These are phyloP conservation scores for Muscidifurax raptorellus DNA, from an alignment of 1,140 invertebrate species.

Conservation along the genomic window DNA sequence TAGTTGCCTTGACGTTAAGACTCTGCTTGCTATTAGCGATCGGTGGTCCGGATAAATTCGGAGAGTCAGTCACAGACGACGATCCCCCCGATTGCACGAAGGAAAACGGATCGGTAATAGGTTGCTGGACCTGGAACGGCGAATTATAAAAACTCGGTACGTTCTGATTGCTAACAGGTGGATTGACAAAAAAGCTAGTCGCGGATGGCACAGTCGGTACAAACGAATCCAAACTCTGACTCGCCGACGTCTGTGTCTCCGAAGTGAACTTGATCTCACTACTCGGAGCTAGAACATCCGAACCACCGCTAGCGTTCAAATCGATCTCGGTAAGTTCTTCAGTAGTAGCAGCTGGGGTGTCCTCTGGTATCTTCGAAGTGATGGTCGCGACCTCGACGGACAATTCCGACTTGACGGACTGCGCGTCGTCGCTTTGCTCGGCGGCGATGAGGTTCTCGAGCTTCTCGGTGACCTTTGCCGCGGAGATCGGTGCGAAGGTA, in stretches of 20 bases:
- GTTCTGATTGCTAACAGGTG: constrained; percentile 8
- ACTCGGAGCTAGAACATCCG: background rate
- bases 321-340: constrained; percentile 58
- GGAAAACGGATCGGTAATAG: constrained; percentile 24
- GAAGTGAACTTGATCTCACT: background rate
- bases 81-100: background rate
- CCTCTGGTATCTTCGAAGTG: constrained; percentile 37
- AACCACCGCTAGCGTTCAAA: constrained; percentile 39
- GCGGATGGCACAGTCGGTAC: background rate
- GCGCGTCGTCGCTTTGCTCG: constrained; percentile 57
- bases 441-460: constrained; percentile 69
- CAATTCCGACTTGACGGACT: constrained; percentile 41
- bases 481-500: constrained; percentile 65
- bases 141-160: constrained; percentile 32
- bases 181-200: constrained; percentile 16
- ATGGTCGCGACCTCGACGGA: constrained; percentile 48
- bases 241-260: background rate
- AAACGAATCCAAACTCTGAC: constrained; percentile 24
- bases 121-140: constrained; percentile 7
- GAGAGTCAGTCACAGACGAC: background rate
- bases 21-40: background rate
- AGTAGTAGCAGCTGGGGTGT: background rate
- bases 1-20: background rate
- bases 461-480: constrained; percentile 68
- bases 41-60: constrained; percentile 2